Percentiles rank a stretch among this genome's conserved stretches.
phyloP scores from a whole-genome alignment of 2,888 invertebrate genomes.

The Rhabditoides inermis region DNA sequence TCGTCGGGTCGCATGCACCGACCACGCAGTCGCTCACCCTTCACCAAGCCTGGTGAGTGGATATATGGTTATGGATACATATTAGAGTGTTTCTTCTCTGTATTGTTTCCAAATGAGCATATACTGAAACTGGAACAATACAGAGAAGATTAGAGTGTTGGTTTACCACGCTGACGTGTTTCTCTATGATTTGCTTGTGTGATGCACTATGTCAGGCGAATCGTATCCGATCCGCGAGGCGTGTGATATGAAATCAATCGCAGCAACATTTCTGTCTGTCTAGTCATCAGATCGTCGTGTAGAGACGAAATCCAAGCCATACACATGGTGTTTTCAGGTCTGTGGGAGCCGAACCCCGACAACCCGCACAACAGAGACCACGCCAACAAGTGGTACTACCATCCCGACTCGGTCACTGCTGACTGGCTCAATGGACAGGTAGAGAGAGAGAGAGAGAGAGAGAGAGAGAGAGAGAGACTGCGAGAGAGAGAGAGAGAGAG shows the following conservation, averaged over 20 bases:
- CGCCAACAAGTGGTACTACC: constrained; percentile 38
- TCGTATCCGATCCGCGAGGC: too few relatives aligned
- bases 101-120: not conserved
- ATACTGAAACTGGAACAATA: too few relatives aligned
- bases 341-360: constrained; percentile 41
- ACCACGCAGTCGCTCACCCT: constrained; percentile 27
- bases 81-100: too few relatives aligned
- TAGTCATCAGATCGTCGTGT: too few relatives aligned
- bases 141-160: too few relatives aligned
- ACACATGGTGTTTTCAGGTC: constrained; percentile 18
- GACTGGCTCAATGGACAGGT: constrained; percentile 40
- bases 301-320: too few relatives aligned
- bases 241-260: too few relatives aligned
- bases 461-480: not conserved
- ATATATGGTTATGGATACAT: too few relatives aligned
- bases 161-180: too few relatives aligned
- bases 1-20: constrained; percentile 26
- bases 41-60: constrained; percentile 27
- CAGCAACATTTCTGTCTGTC: too few relatives aligned
- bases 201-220: too few relatives aligned
- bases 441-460: not conserved
- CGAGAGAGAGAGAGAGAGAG: not conserved
- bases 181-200: too few relatives aligned
- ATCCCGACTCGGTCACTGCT: constrained; percentile 29
- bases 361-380: constrained; percentile 39